Conservation (phyloP, 2,113 vertebrate genomes). For the Dascyllus trimaculatus region DNA sequence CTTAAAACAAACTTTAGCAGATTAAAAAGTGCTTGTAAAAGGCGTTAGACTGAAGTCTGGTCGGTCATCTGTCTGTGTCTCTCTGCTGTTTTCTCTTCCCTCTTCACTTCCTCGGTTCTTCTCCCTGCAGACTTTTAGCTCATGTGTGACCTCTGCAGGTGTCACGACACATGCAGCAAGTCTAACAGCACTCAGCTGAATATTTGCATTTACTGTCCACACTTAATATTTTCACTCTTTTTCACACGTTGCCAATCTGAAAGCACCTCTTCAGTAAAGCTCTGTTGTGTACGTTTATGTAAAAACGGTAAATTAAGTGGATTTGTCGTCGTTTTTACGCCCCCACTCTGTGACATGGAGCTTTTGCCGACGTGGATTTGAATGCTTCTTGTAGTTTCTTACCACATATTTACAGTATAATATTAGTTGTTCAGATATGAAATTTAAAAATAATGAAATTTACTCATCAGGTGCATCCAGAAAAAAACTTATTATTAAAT, state of each 20-base stretch:
- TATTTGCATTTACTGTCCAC: not conserved
- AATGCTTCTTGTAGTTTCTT: not conserved
- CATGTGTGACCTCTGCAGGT: slow-evolving; percentile 75
- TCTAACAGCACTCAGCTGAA: not conserved
- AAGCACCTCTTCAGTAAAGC: not conserved
- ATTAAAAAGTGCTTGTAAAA: slow-evolving; percentile 2
- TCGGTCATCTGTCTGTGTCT: slow-evolving; percentile 1
- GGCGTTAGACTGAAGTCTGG: not conserved
- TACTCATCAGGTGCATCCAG: too few relatives aligned
- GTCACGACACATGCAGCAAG: slow-evolving; percentile 36
- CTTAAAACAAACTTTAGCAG: not conserved
- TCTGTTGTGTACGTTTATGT: not conserved
- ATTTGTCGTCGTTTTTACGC: not conserved
- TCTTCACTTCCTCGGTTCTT: slow-evolving; percentile 34
- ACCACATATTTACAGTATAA: not conserved
- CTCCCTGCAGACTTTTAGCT: slow-evolving; percentile 56
- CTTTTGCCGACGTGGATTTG: not conserved
- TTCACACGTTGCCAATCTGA: not conserved
- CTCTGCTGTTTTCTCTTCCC: slow-evolving; percentile 16
- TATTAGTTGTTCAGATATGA: not conserved
- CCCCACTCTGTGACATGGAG: not conserved
- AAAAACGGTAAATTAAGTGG: not conserved
- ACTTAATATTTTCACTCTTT: not conserved
- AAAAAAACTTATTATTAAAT: not conserved
- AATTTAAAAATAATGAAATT: too few relatives aligned